Conservation (phyloP, 2,113 vertebrate species). For the Mormyrus iriodes region DNA sequence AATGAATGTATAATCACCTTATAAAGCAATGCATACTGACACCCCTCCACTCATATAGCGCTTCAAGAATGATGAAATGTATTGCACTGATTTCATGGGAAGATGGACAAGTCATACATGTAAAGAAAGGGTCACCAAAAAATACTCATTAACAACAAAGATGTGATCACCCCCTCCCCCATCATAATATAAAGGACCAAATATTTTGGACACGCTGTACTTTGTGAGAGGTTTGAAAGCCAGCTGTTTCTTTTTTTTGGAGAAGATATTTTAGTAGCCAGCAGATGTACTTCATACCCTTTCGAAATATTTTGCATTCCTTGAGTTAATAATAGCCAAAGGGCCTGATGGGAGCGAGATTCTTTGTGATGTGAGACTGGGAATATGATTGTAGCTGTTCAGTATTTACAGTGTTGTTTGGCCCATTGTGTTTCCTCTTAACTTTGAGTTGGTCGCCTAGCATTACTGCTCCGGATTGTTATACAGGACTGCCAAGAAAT, state of each 20-base stretch:
- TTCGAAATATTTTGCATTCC: slow-evolving; percentile 20
- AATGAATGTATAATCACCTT: background rate
- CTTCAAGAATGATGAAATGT: background rate
- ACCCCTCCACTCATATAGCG: background rate
- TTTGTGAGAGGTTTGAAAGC: slow-evolving; percentile 12
- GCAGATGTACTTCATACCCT: slow-evolving; percentile 11
- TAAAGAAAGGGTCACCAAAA: background rate
- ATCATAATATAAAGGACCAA: background rate
- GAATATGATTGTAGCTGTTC: background rate
- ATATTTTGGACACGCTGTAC: background rate
- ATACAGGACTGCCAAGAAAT: background rate
- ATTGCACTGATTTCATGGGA: background rate
- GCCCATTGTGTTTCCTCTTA: background rate
- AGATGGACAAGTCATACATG: background rate
- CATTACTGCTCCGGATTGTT: background rate
- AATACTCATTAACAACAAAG: background rate
- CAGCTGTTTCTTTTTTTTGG: slow-evolving; percentile 16
- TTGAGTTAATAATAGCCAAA: slow-evolving; percentile 17
- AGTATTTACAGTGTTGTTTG: background rate
- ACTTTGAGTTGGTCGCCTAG: background rate
- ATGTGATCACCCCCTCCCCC: background rate
- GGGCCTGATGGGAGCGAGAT: background rate
- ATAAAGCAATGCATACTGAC: background rate
- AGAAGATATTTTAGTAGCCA: slow-evolving; percentile 1
- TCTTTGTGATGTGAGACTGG: background rate